phyloP scores from a whole-genome alignment of 2,797 vertebrate species.

The Eremophila alpestris region DNA sequence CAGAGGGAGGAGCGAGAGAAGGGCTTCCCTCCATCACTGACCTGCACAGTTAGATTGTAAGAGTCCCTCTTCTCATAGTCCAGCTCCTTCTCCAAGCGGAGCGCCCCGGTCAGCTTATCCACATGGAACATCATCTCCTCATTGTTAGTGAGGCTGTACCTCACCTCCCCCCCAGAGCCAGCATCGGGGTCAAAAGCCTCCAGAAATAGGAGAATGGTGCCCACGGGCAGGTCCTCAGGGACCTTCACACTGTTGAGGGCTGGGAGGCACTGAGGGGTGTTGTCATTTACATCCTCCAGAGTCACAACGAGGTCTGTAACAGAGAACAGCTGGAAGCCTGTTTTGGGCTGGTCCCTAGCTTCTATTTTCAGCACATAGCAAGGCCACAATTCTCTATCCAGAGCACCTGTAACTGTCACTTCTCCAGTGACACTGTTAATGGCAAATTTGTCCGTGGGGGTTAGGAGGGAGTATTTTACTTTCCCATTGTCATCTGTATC shows the following conservation, averaged over 20 bases:
- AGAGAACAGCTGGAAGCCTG: slow-evolving; percentile 83
- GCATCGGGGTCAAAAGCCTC: slow-evolving; percentile 89
- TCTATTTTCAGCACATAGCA: slow-evolving; percentile 86
- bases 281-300: slow-evolving; percentile 91
- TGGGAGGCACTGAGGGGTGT: slow-evolving; percentile 88
- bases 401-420: slow-evolving; percentile 78
- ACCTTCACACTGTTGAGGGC: slow-evolving; percentile 84
- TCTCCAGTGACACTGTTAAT: slow-evolving; percentile 87
- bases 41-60: slow-evolving; percentile 91
- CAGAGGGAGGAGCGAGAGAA: slow-evolving; percentile 89
- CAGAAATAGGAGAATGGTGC: slow-evolving; percentile 87
- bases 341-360: slow-evolving; percentile 87
- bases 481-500: slow-evolving; percentile 84
- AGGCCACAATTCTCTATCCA: slow-evolving; percentile 88
- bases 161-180: slow-evolving; percentile 85
- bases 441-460: slow-evolving; percentile 83
- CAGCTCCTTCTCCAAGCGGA: slow-evolving; percentile 88
- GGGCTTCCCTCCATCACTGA: slow-evolving; percentile 87
- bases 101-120: slow-evolving; percentile 83
- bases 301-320: slow-evolving; percentile 81
- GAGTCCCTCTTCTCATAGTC: slow-evolving; percentile 88
- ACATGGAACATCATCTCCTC: slow-evolving; percentile 85
- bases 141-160: slow-evolving; percentile 85
- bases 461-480: slow-evolving; percentile 85
- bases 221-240: slow-evolving; percentile 89